Conservation (phyloP, 2,888 invertebrate genomes). For the Pachliopta kotzebuea region DNA sequence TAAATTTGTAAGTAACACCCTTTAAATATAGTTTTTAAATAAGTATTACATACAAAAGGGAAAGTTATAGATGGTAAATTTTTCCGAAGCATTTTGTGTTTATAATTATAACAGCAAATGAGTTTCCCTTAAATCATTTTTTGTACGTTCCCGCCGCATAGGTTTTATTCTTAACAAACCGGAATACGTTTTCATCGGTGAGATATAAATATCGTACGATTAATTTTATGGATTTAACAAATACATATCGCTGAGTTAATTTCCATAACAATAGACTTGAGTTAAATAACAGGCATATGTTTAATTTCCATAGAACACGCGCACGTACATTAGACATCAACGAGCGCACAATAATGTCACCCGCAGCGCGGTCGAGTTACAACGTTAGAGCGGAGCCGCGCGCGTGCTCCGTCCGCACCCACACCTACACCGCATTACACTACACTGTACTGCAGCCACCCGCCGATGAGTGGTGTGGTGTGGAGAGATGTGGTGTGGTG, state of each 20-base stretch:
- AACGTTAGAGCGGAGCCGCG: slow-evolving; percentile 4
- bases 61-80: no score
- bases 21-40: no score
- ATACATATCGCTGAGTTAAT: neutral
- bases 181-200: neutral
- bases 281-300: neutral
- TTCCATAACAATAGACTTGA: neutral
- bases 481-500: neutral
- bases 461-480: no score
- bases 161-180: neutral
- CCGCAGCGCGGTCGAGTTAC: neutral
- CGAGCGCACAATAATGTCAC: neutral
- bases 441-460: no score
- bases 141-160: no score
- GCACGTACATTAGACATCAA: neutral
- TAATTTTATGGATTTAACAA: neutral
- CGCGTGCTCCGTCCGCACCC: slow-evolving; percentile 5
- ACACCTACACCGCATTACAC: neutral
- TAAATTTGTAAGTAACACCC: no score
- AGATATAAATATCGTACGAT: neutral
- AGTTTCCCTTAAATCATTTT: no score
- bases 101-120: no score
- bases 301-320: neutral
- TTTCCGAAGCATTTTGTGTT: no score
- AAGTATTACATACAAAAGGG: no score